phyloP scores from a whole-genome alignment of 2,888 invertebrate species.

The Sinelater perroti region DNA sequence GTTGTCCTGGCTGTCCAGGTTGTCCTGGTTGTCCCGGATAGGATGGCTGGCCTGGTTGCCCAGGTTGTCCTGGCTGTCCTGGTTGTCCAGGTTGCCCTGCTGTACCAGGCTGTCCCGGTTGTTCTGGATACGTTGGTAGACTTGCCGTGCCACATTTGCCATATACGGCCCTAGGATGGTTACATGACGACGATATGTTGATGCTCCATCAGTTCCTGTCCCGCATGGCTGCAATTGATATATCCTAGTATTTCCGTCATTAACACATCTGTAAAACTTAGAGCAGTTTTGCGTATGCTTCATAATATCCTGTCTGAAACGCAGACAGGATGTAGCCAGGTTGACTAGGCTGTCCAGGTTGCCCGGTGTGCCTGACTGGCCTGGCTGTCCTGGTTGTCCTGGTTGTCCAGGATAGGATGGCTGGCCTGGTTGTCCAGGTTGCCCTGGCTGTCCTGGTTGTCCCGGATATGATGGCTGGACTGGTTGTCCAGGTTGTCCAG shows the following conservation, averaged over 20 bases:
- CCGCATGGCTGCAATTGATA: conserved; percentile 77
- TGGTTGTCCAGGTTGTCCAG: conserved; percentile 46
- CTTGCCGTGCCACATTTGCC: conserved; percentile 39
- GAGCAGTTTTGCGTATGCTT: no score
- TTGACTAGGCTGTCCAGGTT: not conserved
- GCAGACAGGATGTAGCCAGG: no score
- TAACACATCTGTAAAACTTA: conserved; percentile 81
- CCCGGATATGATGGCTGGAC: conserved; percentile 17
- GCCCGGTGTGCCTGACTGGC: no score
- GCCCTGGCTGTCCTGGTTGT: conserved; percentile 21
- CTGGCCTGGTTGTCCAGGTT: conserved; percentile 26
- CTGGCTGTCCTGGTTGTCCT: conserved; percentile 29
- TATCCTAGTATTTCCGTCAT: conserved; percentile 66
- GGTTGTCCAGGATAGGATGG: conserved; percentile 22
- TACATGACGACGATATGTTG: conserved; percentile 69
- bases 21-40: not conserved
- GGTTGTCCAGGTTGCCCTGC: conserved; percentile 4
- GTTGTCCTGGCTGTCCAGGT: not conserved
- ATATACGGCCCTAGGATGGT: conserved; percentile 65
- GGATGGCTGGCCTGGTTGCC: not conserved
- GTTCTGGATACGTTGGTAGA: conserved; percentile 6
- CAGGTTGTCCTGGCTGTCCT: not conserved
- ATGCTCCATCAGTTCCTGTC: conserved; percentile 75
- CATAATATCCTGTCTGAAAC: no score
- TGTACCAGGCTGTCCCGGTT: not conserved